Percentiles rank a stretch among this genome's conserved stretches.
Evolutionary conservation across 2,113 vertebrate species (phyloP).

Genomic region (Phylloscopus whistleri): DNA sequence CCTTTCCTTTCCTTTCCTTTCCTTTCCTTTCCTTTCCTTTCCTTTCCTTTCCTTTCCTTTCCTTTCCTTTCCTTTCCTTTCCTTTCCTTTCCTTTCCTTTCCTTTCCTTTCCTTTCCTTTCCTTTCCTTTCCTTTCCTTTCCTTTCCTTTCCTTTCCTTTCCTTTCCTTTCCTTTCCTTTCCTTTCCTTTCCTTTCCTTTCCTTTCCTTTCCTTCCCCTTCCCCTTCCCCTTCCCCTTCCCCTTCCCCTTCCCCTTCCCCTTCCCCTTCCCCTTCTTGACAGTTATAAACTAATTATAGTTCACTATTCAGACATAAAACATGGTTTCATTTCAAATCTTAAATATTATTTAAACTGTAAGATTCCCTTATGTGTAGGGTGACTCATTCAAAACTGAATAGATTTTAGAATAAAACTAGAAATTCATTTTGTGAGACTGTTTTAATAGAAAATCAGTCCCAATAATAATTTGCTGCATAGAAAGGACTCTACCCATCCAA

Average conservation of each 20-base stretch:
- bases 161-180: neutral
- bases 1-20: no score
- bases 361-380: constrained; percentile 27
- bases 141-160: neutral
- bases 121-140: neutral
- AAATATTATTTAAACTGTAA: constrained; percentile 59
- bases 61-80: neutral
- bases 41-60: no score
- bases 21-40: no score
- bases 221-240: neutral
- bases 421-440: neutral
- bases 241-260: neutral
- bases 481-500: neutral
- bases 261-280: neutral
- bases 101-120: neutral
- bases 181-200: no score
- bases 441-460: neutral
- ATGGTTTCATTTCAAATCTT: constrained; percentile 35
- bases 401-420: constrained; percentile 48
- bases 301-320: constrained; percentile 41
- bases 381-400: constrained; percentile 56
- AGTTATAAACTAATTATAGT: constrained; percentile 33
- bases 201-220: no score
- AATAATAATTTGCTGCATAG: constrained; percentile 1
- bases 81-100: no score